Conservation (phyloP, 2,797 vertebrate genomes). For the Echiichthys vipera region DNA sequence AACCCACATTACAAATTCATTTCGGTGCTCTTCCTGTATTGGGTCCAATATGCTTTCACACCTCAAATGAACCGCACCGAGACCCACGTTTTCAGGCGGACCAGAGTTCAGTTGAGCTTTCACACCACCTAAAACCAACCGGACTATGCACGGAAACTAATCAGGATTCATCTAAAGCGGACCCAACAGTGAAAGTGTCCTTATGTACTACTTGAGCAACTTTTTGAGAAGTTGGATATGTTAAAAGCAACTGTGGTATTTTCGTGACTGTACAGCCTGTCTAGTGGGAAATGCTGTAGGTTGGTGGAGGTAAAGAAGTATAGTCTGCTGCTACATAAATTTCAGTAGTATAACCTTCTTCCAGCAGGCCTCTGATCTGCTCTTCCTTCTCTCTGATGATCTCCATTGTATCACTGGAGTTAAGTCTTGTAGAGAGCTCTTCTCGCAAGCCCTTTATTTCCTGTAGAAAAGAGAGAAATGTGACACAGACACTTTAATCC, state of each 20-base stretch:
- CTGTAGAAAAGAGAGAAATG: conserved; percentile 72
- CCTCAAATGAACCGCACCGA: too few relatives aligned
- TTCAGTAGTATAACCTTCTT: conserved; percentile 88
- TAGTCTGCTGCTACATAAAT: neutral
- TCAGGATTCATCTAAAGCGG: too few relatives aligned
- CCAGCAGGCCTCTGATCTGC: conserved; percentile 95
- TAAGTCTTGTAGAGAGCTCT: conserved; percentile 92
- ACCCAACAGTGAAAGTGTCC: too few relatives aligned
- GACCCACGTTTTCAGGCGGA: too few relatives aligned
- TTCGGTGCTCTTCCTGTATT: too few relatives aligned
- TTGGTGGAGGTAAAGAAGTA: neutral
- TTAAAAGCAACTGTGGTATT: neutral
- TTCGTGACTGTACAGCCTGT: neutral
- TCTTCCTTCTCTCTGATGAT: conserved; percentile 97
- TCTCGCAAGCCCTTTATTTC: conserved; percentile 94
- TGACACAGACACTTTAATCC: neutral
- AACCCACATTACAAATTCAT: too few relatives aligned
- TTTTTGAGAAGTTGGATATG: neutral
- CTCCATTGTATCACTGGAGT: conserved; percentile 93
- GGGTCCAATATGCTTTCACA: too few relatives aligned
- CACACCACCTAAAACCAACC: too few relatives aligned
- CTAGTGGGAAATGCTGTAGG: neutral
- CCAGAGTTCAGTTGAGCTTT: too few relatives aligned
- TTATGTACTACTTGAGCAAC: neutral
- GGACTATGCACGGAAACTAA: too few relatives aligned